Evolutionary conservation across 2,888 invertebrate species (phyloP).

Genomic region (Scaptomyza flava): DNA sequence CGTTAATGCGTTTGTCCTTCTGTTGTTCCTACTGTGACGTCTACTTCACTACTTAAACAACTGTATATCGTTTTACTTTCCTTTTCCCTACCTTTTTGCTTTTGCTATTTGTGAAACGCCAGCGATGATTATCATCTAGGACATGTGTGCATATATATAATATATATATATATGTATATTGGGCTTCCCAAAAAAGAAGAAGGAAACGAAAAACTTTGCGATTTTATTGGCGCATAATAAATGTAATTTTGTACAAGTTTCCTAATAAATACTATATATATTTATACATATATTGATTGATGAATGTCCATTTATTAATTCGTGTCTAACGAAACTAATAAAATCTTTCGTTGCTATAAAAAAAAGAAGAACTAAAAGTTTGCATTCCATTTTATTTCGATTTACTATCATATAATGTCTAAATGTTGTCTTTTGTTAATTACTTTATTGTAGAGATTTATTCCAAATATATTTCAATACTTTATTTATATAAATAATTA

Average conservation of each 20-base stretch:
- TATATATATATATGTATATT: too few relatives aligned
- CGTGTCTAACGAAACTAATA: conserved; percentile 1
- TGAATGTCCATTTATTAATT: conserved; percentile 23
- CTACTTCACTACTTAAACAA: conserved; percentile 57
- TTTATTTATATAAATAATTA: conserved; percentile 7
- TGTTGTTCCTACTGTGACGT: conserved; percentile 33
- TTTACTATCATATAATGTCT: conserved; percentile 32
- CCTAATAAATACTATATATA: background rate
- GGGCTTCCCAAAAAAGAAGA: background rate
- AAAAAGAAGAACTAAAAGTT: conserved; percentile 7
- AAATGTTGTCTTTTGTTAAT: conserved; percentile 41
- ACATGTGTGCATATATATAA: conserved; percentile 12
- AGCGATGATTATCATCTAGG: conserved; percentile 57
- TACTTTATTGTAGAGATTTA: conserved; percentile 34
- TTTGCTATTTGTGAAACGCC: conserved; percentile 41
- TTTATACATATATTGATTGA: conserved; percentile 16
- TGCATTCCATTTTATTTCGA: conserved; percentile 33
- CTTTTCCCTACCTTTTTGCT: background rate
- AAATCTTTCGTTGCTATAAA: conserved; percentile 4
- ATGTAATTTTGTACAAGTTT: too few relatives aligned
- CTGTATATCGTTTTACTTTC: conserved; percentile 36
- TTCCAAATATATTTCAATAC: conserved; percentile 19
- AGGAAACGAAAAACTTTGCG: conserved; percentile 2
- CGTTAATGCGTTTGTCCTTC: conserved; percentile 59
- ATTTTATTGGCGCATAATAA: too few relatives aligned